Evolutionary conservation across 1,140 invertebrate species (phyloP), one percentile per base, ranked within the genome.

Genomic region (Listronotus bonariensis): DNA sequence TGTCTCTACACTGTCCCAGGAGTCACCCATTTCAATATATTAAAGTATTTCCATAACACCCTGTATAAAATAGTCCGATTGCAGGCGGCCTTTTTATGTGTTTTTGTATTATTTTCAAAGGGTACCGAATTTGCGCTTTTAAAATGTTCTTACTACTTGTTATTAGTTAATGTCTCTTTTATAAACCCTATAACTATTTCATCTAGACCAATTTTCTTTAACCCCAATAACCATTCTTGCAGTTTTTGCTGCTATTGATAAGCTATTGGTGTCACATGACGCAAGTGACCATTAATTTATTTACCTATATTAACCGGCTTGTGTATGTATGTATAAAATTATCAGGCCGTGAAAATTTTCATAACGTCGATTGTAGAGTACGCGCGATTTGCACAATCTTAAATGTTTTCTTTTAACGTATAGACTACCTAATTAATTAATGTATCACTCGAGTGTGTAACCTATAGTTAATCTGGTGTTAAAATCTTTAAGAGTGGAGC

Each of bases 291-390:
- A 32, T 51, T 43, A 56, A 56, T 56, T 56, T 56, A 56, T 56
- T 56, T 56, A 56, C 40, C 41, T 43, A 43, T 45, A 42, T 43
- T 31, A 7, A 51, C 8, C 18, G 31, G 20, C 17, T 12, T n/a
- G 38, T 51, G 38, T 41, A 49, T 60, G 38, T 41, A 20, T 41
- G 51, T 42, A 60, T 40, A 45, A 52, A 60, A 31, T 60, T 51
- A 60, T 60, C 48, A 60, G 58, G 58, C 58, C 58, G 58, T 60
- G 58, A 60, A 60, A 60, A 60, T 60, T 60, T 60, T 31, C 48
- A 60, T 52, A 60, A 51, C 18, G 48, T 41, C 46, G 20, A 60
- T 60, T 51, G 46, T 51, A 41, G 12, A 18, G 41, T 57, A 55
- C 26, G 38, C 38, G 34, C 7, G 9, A 40, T 54, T 41, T 54